These are phyloP conservation scores for Danio albolineatus DNA, from an alignment of 2,797 vertebrate genomes.

Conservation along the genomic window DNA sequence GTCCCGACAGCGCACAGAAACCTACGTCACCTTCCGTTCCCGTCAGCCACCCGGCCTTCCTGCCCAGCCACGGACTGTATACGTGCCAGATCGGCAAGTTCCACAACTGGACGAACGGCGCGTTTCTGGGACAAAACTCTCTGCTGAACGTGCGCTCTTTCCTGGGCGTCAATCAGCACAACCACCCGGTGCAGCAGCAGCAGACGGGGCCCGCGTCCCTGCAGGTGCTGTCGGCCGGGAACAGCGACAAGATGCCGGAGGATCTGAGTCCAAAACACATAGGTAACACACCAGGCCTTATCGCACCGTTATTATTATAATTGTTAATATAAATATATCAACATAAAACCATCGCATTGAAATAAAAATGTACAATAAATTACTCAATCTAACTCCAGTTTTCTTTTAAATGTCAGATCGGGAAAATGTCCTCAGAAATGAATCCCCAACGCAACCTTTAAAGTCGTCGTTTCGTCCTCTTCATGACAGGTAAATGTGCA, in stretches of 20 bases:
- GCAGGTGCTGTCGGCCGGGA: conserved; percentile 81
- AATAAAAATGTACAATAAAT: neutral
- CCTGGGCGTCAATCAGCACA: conserved; percentile 92
- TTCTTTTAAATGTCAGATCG: conserved; percentile 79
- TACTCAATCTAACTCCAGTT: conserved; percentile 25
- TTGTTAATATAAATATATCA: neutral
- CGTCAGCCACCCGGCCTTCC: conserved; percentile 89
- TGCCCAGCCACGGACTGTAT: conserved; percentile 98
- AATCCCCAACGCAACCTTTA: conserved; percentile 88
- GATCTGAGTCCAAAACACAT: conserved; percentile 93
- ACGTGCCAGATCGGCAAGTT: conserved; percentile 99
- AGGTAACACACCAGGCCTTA: conserved; percentile 77
- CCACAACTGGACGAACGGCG: conserved; percentile 98
- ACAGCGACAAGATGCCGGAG: conserved; percentile 84
- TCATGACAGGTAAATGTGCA: conserved; percentile 91
- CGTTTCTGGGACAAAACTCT: conserved; percentile 94
- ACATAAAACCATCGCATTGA: neutral
- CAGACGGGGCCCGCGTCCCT: conserved; percentile 76
- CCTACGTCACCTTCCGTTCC: conserved; percentile 85
- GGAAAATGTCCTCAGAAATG: conserved; percentile 87
- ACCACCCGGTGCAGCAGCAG: conserved; percentile 78
- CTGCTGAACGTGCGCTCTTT: conserved; percentile 95
- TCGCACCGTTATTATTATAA: neutral
- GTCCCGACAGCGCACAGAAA: conserved; percentile 91
- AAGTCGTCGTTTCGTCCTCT: conserved; percentile 94